phyloP scores from a whole-genome alignment of 1,140 invertebrate genomes.

The Calephelis virginiensis region DNA sequence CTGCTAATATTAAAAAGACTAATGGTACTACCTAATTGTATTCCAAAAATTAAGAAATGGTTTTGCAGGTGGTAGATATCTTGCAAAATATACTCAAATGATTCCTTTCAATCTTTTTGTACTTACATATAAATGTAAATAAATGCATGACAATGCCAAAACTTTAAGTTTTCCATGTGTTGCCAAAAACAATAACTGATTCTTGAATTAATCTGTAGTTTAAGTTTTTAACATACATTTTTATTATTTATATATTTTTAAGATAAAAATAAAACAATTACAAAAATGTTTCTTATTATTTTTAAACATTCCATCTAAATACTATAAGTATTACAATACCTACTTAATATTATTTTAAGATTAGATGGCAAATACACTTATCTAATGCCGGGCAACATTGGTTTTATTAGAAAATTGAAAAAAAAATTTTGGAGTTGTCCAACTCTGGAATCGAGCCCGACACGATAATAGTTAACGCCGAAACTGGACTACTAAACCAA shows the following conservation, averaged over 20 bases:
- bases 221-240: constrained; percentile 10
- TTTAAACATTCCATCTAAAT: neutral
- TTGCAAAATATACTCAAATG: too few species aligned
- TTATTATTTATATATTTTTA: constrained; percentile 17
- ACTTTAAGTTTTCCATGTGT: constrained; percentile 3
- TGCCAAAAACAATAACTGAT: neutral
- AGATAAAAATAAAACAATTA: constrained; percentile 2
- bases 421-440: too few species aligned
- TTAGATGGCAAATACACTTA: too few species aligned
- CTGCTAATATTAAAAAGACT: neutral
- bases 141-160: constrained; percentile 2
- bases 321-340: neutral
- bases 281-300: neutral
- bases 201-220: constrained; percentile 4
- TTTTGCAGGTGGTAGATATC: too few species aligned
- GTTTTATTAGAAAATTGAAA: too few species aligned
- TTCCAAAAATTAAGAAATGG: neutral
- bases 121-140: neutral
- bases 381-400: too few species aligned
- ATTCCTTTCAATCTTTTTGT: neutral
- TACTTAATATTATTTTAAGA: too few species aligned
- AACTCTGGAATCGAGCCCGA: too few species aligned
- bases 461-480: too few species aligned
- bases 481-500: too few species aligned
- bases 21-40: neutral